Evolutionary conservation across 2,113 vertebrate genomes (phyloP), one percentile per base, ranked within the genome.

Genomic region (Ptilorrhoa leucosticta): DNA sequence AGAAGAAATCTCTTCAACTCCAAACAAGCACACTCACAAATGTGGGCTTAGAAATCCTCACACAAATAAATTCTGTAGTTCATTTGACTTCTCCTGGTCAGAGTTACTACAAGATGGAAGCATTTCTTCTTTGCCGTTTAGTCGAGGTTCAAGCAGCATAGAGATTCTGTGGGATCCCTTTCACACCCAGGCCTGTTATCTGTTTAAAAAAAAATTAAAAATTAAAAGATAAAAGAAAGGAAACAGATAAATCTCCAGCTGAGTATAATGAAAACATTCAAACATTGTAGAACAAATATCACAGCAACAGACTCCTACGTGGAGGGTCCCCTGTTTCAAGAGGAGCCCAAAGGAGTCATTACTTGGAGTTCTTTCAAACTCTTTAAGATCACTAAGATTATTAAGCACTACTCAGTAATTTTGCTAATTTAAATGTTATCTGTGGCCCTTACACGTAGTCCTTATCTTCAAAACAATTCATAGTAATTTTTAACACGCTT

Each of bases 121-220:
- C 51, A 39, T 51, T 88, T 75, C 72, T 86, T 90, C 39, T 69
- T 90, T 64, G 48, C 47, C 68, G 8, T 51, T 53, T 35, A 56
- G 7, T 61, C 35, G 20, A 0, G 27, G 50, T 61, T 97, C 94
- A 97, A 81, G 96, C 97, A 76, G 87, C 71, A 64, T 78, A 98
- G 51, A 92, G 93, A 54, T 96, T 81, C 71, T 97, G 95, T 65
- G 97, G 96, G 44, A 97, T 94, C 17, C 97, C 97, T 95, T 97
- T 98, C 85, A 97, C 97, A 31, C 96, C 97, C 70, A 97, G 85
- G 40, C 97, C 96, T 44, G 97, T 97, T 94, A 98, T 85, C 97
- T 98, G 94, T 95, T 83, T 37, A 8, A 13, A 76, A 45, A 72
- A 45, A 42, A 51, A 39, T 7, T 4, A 11, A 69, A 60, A 70